phyloP scores from a whole-genome alignment of 2,113 vertebrate genomes.

The Aptenodytes forsteri region DNA sequence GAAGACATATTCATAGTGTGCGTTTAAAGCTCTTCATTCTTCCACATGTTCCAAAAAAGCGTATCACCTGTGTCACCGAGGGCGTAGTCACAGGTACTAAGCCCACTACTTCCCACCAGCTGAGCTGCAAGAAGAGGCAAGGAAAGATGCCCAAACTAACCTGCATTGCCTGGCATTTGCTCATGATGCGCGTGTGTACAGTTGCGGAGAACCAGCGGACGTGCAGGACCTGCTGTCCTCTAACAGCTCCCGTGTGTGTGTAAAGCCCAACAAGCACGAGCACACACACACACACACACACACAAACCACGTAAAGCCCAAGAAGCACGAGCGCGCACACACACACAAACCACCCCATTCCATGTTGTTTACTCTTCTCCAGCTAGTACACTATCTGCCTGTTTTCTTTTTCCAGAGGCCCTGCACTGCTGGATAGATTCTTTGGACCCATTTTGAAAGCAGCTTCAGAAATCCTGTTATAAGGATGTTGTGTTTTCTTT shows the following conservation, averaged over 20 bases:
- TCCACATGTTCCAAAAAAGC: not conserved
- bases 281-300: accelerated
- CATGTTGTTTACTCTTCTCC: not conserved
- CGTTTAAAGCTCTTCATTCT: not conserved
- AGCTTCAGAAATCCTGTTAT: not conserved
- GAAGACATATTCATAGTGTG: not conserved
- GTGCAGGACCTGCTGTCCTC: not conserved
- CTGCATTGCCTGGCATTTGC: not conserved
- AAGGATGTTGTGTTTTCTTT: not conserved
- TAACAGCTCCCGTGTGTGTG: not conserved
- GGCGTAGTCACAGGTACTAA: not conserved
- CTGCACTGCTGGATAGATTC: not conserved
- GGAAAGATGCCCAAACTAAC: not conserved
- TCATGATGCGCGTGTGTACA: not conserved
- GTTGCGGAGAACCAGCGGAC: not conserved
- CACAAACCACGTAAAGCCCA: not conserved
- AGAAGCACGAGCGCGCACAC: accelerated
- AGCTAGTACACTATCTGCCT: not conserved
- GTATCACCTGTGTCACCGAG: accelerated
- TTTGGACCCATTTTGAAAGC: not conserved
- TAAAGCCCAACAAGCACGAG: not conserved
- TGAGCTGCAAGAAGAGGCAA: not conserved
- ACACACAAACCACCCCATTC: accelerated
- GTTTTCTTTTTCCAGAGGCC: not conserved
- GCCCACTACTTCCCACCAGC: not conserved